Evolutionary conservation across 1,140 invertebrate species (phyloP).

Genomic region (Macrostomum lignano): DNA sequence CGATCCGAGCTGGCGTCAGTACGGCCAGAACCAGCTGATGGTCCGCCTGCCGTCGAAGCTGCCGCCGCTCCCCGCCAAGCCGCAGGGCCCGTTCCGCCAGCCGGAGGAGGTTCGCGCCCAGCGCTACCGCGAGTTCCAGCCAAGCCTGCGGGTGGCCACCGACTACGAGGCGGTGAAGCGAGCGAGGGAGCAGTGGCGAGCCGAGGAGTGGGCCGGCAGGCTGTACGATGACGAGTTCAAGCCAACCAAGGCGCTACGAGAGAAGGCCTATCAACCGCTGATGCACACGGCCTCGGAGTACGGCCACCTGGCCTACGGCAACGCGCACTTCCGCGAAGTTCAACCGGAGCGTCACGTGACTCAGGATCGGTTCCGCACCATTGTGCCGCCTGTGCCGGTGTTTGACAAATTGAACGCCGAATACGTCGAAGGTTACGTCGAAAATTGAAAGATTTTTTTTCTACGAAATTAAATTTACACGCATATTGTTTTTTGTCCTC

Average conservation of each 20-base stretch:
- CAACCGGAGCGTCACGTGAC: slow-evolving; percentile 13
- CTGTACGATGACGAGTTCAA: slow-evolving; percentile 20
- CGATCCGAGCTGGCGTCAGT: slow-evolving; percentile 16
- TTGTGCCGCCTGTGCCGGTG: slow-evolving; percentile 23
- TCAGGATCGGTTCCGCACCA: slow-evolving; percentile 16
- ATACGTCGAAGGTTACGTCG: slow-evolving; percentile 22
- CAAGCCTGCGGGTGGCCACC: slow-evolving; percentile 18
- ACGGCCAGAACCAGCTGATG: slow-evolving; percentile 14
- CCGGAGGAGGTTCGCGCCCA: slow-evolving; percentile 21
- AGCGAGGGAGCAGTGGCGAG: slow-evolving; percentile 17
- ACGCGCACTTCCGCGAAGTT: slow-evolving; percentile 20
- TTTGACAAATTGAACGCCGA: slow-evolving; percentile 26
- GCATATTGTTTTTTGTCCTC: no score
- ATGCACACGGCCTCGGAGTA: slow-evolving; percentile 18
- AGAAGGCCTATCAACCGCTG: slow-evolving; percentile 15
- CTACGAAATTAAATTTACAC: no score
- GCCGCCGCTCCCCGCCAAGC: background rate
- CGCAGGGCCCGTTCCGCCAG: slow-evolving; percentile 24
- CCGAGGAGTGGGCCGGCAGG: slow-evolving; percentile 21
- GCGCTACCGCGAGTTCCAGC: slow-evolving; percentile 24
- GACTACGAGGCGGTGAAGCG: slow-evolving; percentile 20
- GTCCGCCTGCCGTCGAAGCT: background rate
- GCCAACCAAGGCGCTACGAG: no score
- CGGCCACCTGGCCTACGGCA: slow-evolving; percentile 20
- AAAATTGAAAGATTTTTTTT: no score